These are phyloP conservation scores for Malurus splendens DNA, from an alignment of 2,797 vertebrate genomes.

Conservation along the genomic window DNA sequence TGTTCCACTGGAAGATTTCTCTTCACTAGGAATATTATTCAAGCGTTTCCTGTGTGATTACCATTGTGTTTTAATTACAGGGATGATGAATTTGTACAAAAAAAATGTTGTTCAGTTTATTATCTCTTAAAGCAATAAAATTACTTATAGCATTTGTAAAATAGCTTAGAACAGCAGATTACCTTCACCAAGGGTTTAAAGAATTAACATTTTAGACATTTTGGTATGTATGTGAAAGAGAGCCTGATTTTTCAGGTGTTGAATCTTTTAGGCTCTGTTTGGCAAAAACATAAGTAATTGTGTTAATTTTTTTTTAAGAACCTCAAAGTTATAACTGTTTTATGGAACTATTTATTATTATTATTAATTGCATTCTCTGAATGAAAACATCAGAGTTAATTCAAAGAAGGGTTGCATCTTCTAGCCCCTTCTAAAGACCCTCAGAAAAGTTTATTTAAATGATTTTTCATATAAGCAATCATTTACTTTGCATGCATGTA, in stretches of 20 bases:
- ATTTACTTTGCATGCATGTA: not conserved
- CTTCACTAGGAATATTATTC: not conserved
- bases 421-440: not conserved
- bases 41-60: not conserved
- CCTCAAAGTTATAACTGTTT: not conserved
- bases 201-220: not conserved
- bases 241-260: not conserved
- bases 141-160: not conserved
- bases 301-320: not conserved
- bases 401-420: not conserved
- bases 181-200: not conserved
- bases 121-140: not conserved
- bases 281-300: not conserved
- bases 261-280: not conserved
- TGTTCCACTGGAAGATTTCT: not conserved
- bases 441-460: not conserved
- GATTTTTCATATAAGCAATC: not conserved
- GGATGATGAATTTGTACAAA: not conserved
- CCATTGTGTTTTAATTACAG: not conserved
- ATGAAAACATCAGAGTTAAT: not conserved
- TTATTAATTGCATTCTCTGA: not conserved
- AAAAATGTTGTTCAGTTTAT: not conserved
- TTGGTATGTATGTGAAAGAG: not conserved
- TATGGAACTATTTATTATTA: not conserved
- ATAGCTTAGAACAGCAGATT: not conserved